Evolutionary conservation across 1,140 invertebrate species (phyloP).

Genomic region (Bombus impatiens): DNA sequence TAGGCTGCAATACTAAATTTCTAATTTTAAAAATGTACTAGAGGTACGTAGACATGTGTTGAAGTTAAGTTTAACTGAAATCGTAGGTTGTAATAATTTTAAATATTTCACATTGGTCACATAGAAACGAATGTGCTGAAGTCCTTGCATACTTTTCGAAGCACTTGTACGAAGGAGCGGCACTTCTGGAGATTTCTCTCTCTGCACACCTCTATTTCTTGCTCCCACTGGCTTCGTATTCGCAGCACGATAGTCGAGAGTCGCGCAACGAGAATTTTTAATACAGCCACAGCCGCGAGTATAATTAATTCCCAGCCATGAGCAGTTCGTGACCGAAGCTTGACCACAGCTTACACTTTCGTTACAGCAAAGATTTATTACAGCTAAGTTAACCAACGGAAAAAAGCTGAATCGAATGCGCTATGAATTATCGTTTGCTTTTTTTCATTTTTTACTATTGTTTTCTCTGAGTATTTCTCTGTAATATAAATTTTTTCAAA

Average conservation of each 20-base stretch:
- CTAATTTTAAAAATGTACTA: neutral
- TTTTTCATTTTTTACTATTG: neutral
- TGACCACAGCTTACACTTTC: conserved; percentile 26
- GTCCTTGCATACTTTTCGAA: conserved; percentile 34
- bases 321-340: conserved; percentile 40
- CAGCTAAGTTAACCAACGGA: neutral
- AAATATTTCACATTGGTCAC: neutral
- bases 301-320: conserved; percentile 45
- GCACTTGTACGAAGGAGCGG: conserved; percentile 22
- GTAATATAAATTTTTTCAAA: neutral
- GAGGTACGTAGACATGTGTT: neutral
- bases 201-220: conserved; percentile 1
- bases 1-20: neutral
- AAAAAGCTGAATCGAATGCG: neutral
- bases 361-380: conserved; percentile 35
- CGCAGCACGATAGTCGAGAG: conserved; percentile 36
- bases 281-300: conserved; percentile 24
- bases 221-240: conserved; percentile 35
- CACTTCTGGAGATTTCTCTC: neutral
- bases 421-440: neutral
- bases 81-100: neutral
- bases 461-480: neutral
- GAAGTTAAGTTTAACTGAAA: neutral
- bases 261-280: conserved; percentile 61
- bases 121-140: conserved; percentile 4